Percentiles rank a stretch among this genome's conserved stretches.
Conservation (phyloP, 2,888 invertebrate genomes). For the Tethea ocularis region DNA sequence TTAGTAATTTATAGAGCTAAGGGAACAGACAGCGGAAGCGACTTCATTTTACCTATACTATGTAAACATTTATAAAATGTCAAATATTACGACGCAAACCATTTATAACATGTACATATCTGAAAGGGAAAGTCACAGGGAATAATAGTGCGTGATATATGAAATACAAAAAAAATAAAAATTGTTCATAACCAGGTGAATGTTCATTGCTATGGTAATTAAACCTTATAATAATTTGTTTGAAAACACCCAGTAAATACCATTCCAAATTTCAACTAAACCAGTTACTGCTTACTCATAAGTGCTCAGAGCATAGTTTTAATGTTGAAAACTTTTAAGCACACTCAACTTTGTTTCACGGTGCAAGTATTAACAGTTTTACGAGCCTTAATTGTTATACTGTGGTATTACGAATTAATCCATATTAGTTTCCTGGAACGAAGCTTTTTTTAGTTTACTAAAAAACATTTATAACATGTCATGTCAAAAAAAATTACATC, state of each 20-base stretch:
- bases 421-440: neutral
- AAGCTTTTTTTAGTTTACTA: neutral
- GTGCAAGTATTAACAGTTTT: slow-evolving; percentile 1
- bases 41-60: too few species aligned
- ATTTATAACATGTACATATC: too few species aligned
- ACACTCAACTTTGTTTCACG: neutral
- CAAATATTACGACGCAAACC: too few species aligned
- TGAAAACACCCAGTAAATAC: neutral
- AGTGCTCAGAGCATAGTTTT: neutral
- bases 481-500: too few species aligned
- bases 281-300: neutral
- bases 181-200: neutral
- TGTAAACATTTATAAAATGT: too few species aligned
- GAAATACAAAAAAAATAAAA: neutral
- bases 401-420: neutral
- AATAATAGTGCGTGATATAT: too few species aligned
- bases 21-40: too few species aligned
- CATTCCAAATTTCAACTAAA: neutral
- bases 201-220: neutral
- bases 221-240: neutral
- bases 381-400: neutral
- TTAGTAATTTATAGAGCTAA: too few species aligned
- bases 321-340: neutral
- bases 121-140: too few species aligned
- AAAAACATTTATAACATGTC: too few species aligned